phyloP scores from a whole-genome alignment of 2,797 vertebrate species.

The Carapus acus region DNA sequence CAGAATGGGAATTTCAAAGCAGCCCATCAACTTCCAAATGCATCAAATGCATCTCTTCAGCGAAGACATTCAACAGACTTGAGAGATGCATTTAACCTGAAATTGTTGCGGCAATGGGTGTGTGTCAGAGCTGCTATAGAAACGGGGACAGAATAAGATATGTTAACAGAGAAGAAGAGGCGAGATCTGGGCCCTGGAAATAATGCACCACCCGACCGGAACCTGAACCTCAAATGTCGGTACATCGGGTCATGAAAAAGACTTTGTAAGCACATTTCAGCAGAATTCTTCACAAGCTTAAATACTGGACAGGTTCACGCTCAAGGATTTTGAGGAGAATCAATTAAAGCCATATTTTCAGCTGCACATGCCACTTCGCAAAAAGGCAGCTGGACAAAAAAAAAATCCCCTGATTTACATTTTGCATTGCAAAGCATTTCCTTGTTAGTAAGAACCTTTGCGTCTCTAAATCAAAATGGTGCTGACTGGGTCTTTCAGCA shows the following conservation, averaged over 20 bases:
- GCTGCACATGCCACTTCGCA: conserved; percentile 28
- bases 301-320: conserved; percentile 22
- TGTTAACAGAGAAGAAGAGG: conserved; percentile 22
- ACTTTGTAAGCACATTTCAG: too few relatives aligned
- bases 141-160: conserved; percentile 5
- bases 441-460: conserved; percentile 59
- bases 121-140: conserved; percentile 24
- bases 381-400: conserved; percentile 44
- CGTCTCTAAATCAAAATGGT: conserved; percentile 61
- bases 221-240: conserved; percentile 14
- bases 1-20: conserved; percentile 14
- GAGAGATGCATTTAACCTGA: conserved; percentile 35
- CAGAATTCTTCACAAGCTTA: conserved; percentile 18
- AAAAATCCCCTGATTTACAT: conserved; percentile 66
- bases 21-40: conserved; percentile 39
- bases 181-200: conserved; percentile 5
- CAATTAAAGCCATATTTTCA: conserved; percentile 37
- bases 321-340: conserved; percentile 35
- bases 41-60: conserved; percentile 38
- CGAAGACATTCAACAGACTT: conserved; percentile 16
- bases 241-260: conserved; percentile 4
- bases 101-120: conserved; percentile 45
- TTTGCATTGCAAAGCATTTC: conserved; percentile 57
- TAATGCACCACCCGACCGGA: conserved; percentile 16
- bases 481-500: conserved; percentile 56